Evolutionary conservation across 2,888 invertebrate species (phyloP), one percentile per base, ranked within the genome.

Genomic region (Stomorhina lunata): DNA sequence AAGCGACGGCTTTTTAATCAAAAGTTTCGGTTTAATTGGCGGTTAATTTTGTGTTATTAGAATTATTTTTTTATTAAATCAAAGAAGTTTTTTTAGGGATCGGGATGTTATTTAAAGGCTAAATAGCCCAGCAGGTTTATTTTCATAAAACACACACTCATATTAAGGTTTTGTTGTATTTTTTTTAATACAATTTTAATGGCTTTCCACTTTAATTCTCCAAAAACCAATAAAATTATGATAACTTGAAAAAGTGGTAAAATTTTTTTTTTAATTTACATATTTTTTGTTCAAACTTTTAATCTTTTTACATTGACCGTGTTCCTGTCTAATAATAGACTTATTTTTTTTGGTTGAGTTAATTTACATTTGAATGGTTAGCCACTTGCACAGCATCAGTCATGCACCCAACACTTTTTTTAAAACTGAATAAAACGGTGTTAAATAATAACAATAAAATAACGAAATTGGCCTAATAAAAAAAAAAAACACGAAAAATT

Each of bases 121-220:
- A 61, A 84, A 80, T 50, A 17, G 34, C 83, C 61, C 82, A 78
- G 83, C 85, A 84, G 85, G 82, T 84, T 84, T 80, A 80, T 63
- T 77, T 6, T 59, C 32, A 50, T 29, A 27, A 59, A 53, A 20
- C 17, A 34, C 6, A 20, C 10, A 9, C 34, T 45, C 48, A 15
- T 25, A 7, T 34, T 3, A n/a, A n/a, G n/a, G n/a, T 73, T 5
- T 12, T 22, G 2, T 6, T 66, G n/a, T 20, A n/a, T 27, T 22
- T 10, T 53, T 45, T 50, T 40, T 34, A 17, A n/a, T 45, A 4
- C 4, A 45, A 15, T 53, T 32, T 32, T 32, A 17, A 17, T 29
- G 15, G 29, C 4, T 17, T 55, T 32, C 29, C 32, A 15, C 32
- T 55, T 4, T 32, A 29, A 32, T 12, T 1, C 32, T 12, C 15